These are phyloP conservation scores for Pinctada fucata DNA, from an alignment of 2,888 invertebrate genomes.

Conservation along the genomic window DNA sequence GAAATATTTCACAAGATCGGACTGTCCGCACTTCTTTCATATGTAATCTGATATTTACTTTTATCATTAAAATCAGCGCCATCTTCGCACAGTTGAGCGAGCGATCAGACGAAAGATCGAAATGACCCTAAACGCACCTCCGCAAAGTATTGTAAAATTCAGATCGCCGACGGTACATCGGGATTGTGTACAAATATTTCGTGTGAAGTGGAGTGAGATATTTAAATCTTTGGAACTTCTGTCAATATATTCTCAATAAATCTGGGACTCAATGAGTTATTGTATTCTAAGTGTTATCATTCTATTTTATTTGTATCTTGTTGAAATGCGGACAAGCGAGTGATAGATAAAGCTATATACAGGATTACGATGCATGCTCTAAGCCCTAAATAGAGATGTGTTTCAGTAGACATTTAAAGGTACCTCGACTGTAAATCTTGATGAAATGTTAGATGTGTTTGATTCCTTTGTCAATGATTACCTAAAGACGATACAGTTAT, in stretches of 20 bases:
- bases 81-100: neutral
- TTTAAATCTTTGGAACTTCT: slow-evolving; percentile 13
- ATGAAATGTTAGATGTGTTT: neutral
- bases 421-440: neutral
- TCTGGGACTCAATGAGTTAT: neutral
- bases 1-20: neutral
- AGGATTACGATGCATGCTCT: no score
- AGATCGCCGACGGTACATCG: neutral
- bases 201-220: slow-evolving; percentile 8
- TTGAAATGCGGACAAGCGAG: neutral
- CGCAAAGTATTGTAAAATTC: neutral
- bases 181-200: neutral
- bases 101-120: neutral
- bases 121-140: slow-evolving; percentile 1
- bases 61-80: neutral
- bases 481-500: no score
- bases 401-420: neutral
- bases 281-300: neutral
- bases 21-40: neutral
- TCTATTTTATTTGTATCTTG: neutral
- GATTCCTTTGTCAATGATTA: no score
- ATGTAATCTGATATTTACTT: neutral
- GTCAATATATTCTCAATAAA: slow-evolving; percentile 13
- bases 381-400: neutral
- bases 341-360: no score